Evolutionary conservation across 1,140 invertebrate species (phyloP).

Genomic region (Camponotus floridanus): DNA sequence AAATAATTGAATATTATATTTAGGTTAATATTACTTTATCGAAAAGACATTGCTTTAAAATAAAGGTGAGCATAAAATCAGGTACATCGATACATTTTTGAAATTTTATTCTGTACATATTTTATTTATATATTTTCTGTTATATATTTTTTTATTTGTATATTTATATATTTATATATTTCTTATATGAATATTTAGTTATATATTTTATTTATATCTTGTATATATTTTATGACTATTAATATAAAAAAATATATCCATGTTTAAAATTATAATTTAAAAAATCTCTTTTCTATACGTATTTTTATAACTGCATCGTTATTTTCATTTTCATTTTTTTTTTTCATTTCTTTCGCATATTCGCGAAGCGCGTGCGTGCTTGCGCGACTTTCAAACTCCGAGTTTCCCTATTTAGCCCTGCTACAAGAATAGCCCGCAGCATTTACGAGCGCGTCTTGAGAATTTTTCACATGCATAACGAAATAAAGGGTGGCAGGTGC

Average conservation of each 20-base stretch:
- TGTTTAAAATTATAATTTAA: neutral
- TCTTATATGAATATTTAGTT: neutral
- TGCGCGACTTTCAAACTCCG: slow-evolving; percentile 4
- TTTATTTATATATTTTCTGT: neutral
- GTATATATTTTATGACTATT: neutral
- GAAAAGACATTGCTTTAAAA: slow-evolving; percentile 2
- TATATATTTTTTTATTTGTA: too few species aligned
- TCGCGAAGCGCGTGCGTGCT: slow-evolving; percentile 10
- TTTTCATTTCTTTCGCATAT: slow-evolving; percentile 47
- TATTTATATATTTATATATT: too few species aligned
- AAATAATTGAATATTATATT: slow-evolving; percentile 46
- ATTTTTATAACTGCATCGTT: neutral
- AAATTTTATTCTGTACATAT: neutral
- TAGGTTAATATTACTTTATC: neutral
- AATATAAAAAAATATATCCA: neutral
- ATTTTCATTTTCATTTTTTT: slow-evolving; percentile 35
- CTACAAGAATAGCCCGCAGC: slow-evolving; percentile 17
- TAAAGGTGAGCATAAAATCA: neutral
- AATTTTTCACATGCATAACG: slow-evolving; percentile 51
- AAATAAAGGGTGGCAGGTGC: slow-evolving; percentile 38
- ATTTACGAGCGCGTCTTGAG: slow-evolving; percentile 19
- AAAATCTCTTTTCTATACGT: neutral
- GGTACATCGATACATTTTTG: slow-evolving; percentile 11
- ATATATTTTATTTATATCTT: neutral
- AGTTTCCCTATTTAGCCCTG: slow-evolving; percentile 13